Percentiles rank a stretch among this genome's conserved stretches.
phyloP scores from a whole-genome alignment of 2,888 invertebrate species.

The Apotomis capreana region DNA sequence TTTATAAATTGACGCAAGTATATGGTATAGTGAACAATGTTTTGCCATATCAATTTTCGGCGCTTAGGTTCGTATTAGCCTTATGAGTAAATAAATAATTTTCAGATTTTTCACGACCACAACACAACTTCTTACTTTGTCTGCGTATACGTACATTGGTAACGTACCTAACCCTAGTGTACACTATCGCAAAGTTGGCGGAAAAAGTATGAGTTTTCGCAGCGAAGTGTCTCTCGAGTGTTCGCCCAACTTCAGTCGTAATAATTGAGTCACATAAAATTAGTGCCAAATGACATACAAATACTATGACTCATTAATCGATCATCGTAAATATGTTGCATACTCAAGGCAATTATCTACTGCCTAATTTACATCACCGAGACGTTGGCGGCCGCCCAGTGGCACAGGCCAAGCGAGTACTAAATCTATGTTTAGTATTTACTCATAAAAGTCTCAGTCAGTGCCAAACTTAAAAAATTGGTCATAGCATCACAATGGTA shows the following conservation, averaged over 20 bases:
- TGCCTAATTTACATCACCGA: slow-evolving; percentile 45
- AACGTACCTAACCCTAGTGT: no score
- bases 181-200: no score
- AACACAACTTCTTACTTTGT: no score
- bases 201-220: no score
- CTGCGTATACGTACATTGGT: no score
- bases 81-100: no score
- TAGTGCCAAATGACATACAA: slow-evolving; percentile 11
- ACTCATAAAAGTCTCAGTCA: slow-evolving; percentile 54
- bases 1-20: no score
- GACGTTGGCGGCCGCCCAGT: slow-evolving; percentile 60
- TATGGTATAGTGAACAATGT: no score
- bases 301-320: slow-evolving; percentile 12
- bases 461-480: slow-evolving; percentile 42
- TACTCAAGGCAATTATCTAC: neutral
- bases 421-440: slow-evolving; percentile 63
- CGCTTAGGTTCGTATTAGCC: no score
- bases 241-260: neutral
- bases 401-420: slow-evolving; percentile 46
- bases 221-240: no score
- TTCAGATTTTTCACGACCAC: no score
- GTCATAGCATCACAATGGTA: slow-evolving; percentile 46
- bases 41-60: no score
- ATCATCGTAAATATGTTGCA: slow-evolving; percentile 8
- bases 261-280: slow-evolving; percentile 2